Evolutionary conservation across 2,888 invertebrate genomes (phyloP).

Genomic region (Alcis repandata): DNA sequence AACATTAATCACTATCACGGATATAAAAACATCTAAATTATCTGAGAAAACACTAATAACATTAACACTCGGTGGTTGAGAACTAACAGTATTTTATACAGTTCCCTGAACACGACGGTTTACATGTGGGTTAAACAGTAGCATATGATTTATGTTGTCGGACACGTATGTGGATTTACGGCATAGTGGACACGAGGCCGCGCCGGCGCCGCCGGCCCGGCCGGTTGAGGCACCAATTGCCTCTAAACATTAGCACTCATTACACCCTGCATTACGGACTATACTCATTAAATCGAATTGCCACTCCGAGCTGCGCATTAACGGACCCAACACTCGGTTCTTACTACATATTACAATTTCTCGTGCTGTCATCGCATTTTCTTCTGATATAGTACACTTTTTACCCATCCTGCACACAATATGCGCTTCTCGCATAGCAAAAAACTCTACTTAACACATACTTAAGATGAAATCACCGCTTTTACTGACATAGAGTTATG

Average conservation of each 20-base stretch:
- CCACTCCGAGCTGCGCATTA: slow-evolving; percentile 64
- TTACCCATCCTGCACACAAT: slow-evolving; percentile 36
- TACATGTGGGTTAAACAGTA: slow-evolving; percentile 51
- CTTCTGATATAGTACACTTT: slow-evolving; percentile 44
- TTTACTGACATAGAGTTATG: slow-evolving; percentile 35
- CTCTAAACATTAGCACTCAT: slow-evolving; percentile 61
- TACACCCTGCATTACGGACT: slow-evolving; percentile 51
- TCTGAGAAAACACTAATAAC: slow-evolving; percentile 14
- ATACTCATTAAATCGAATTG: slow-evolving; percentile 70
- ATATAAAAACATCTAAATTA: slow-evolving; percentile 24
- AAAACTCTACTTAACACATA: slow-evolving; percentile 37
- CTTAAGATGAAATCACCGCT: slow-evolving; percentile 39
- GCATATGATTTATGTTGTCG: slow-evolving; percentile 60
- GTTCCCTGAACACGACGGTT: slow-evolving; percentile 45
- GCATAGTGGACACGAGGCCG: slow-evolving; percentile 58
- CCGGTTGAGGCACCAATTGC: slow-evolving; percentile 45
- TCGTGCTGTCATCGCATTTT: slow-evolving; percentile 63
- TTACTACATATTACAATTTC: slow-evolving; percentile 66
- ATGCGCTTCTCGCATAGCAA: slow-evolving; percentile 38
- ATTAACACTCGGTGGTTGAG: slow-evolving; percentile 21
- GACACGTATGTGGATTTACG: slow-evolving; percentile 54
- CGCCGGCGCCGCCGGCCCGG: slow-evolving; percentile 42
- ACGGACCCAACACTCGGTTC: slow-evolving; percentile 60
- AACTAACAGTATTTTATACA: slow-evolving; percentile 34
- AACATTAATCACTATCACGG: slow-evolving; percentile 19